Percentiles rank a stretch among this genome's conserved stretches.
phyloP scores from a whole-genome alignment of 2,797 vertebrate species.

The Enoplosus armatus region DNA sequence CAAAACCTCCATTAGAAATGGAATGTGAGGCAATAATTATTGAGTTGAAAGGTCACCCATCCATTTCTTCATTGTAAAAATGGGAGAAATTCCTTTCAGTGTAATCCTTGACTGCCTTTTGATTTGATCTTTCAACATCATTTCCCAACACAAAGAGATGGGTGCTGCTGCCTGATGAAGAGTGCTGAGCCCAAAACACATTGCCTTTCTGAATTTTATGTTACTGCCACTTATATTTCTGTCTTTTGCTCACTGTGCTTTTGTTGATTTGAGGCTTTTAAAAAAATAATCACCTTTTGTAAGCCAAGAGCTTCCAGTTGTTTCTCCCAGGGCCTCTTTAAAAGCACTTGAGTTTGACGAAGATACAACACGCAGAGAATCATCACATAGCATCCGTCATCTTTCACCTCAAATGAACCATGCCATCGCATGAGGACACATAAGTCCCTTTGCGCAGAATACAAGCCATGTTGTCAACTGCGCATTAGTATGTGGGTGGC shows the following conservation, averaged over 20 bases:
- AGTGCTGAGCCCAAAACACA: background rate
- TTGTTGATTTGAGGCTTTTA: slow-evolving; percentile 22
- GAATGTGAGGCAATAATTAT: slow-evolving; percentile 58
- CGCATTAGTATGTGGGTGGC: slow-evolving; percentile 78
- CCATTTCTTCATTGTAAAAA: slow-evolving; percentile 53
- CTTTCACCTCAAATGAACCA: slow-evolving; percentile 58
- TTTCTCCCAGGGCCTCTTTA: background rate
- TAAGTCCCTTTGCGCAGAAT: slow-evolving; percentile 26
- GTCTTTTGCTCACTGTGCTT: slow-evolving; percentile 20
- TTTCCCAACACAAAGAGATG: slow-evolving; percentile 45
- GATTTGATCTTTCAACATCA: slow-evolving; percentile 46
- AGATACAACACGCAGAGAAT: background rate
- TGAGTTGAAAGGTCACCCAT: slow-evolving; percentile 66
- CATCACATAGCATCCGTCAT: slow-evolving; percentile 14
- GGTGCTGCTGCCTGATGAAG: slow-evolving; percentile 16
- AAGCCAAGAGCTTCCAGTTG: slow-evolving; percentile 17
- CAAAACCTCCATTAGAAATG: slow-evolving; percentile 65
- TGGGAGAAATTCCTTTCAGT: slow-evolving; percentile 52
- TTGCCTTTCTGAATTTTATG: slow-evolving; percentile 10
- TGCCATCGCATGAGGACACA: slow-evolving; percentile 32
- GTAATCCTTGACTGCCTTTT: slow-evolving; percentile 59
- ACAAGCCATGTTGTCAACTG: slow-evolving; percentile 48
- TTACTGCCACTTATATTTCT: slow-evolving; percentile 18
- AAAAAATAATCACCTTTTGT: slow-evolving; percentile 2
- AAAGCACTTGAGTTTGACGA: background rate